Conservation (phyloP, 2,888 invertebrate genomes). For the Criorhina ranunculi region DNA sequence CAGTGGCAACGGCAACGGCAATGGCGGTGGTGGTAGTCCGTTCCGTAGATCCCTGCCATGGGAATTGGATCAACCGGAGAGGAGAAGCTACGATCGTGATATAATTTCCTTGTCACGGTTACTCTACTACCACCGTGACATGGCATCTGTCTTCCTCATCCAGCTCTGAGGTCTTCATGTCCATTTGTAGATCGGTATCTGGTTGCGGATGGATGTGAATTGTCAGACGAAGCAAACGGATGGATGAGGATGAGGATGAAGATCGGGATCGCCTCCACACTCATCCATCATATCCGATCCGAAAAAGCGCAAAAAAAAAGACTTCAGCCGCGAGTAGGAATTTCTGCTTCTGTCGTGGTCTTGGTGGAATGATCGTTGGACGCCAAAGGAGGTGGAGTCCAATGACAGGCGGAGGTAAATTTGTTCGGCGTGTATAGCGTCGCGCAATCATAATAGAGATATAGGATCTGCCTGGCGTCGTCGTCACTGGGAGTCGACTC, state of each 20-base stretch:
- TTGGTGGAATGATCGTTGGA: constrained; percentile 21
- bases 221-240: constrained; percentile 30
- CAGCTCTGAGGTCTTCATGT: constrained; percentile 56
- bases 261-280: constrained; percentile 53
- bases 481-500: constrained; percentile 53
- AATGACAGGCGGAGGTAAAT: constrained; percentile 40
- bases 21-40: not conserved
- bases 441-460: constrained; percentile 42
- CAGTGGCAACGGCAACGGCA: constrained; percentile 30
- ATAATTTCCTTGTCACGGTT: constrained; percentile 70
- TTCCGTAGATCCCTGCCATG: constrained; percentile 51
- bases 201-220: constrained; percentile 57
- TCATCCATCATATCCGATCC: constrained; percentile 70
- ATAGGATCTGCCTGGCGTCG: constrained; percentile 62
- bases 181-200: constrained; percentile 60
- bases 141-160: constrained; percentile 50
- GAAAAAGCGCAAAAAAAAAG: constrained; percentile 39
- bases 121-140: constrained; percentile 23
- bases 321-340: constrained; percentile 1
- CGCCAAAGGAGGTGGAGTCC: constrained; percentile 52
- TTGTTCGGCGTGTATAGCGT: constrained; percentile 25
- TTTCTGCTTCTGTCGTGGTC: constrained; percentile 37
- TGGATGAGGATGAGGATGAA: constrained; percentile 39
- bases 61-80: constrained; percentile 65
- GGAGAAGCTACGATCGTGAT: constrained; percentile 57